Base-by-base conservation (phyloP, 35 echinoderm and acorn worm species). In the Holothuria glaberrima region DNA sequence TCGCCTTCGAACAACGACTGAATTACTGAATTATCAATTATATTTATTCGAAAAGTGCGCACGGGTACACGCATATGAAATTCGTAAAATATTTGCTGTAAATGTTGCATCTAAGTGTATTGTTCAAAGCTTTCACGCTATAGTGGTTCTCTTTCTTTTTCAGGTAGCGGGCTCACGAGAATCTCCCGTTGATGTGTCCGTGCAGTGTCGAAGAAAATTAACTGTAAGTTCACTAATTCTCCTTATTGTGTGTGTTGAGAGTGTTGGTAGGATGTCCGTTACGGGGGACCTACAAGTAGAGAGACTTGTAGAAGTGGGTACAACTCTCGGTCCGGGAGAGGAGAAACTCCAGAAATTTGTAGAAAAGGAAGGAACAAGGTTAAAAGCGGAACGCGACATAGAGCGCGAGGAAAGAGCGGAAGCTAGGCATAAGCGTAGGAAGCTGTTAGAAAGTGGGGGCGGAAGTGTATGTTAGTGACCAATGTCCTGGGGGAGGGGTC, bases 181-280 rank as follows among this genome's bases (percentile, higher is more conserved):
- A 5, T 12, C 3, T 64, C 60, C 60, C 60, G 60, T 64, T 27
- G 60, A 64, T 12, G 60, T 4, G 12, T 64, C 60, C 60, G 2
- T 64, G 60, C 60, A 64, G 60, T 64, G 60, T 64, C 60, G 60
- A 64, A 64, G 60, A 4, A 64, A 64, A 64, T 2, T 64, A 64
- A 64, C 60, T 64, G 60, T 3, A 64, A 64, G 60, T 64, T 64
- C 12, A 12, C 12, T 64, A 64, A 13, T 64, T 64, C 60, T 64
- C 12, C 12, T 64, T 5, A 20, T 14, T 22, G 5, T 41, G 60
- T 14, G 12, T 12, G 12, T 12, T 12, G 2, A 3, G 13, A 64
- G 12, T 12, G 60, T 64, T 64, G 27, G 68, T 14, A 71, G 5
- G 27, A 71, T 71, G 68, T 71, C 68, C 27, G 28, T 71, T 27